A percentile compares a stretch with the other conserved stretches of the same genome.
Evolutionary conservation across 1,140 invertebrate species (phyloP).

Genomic region (Augochlora pura): DNA sequence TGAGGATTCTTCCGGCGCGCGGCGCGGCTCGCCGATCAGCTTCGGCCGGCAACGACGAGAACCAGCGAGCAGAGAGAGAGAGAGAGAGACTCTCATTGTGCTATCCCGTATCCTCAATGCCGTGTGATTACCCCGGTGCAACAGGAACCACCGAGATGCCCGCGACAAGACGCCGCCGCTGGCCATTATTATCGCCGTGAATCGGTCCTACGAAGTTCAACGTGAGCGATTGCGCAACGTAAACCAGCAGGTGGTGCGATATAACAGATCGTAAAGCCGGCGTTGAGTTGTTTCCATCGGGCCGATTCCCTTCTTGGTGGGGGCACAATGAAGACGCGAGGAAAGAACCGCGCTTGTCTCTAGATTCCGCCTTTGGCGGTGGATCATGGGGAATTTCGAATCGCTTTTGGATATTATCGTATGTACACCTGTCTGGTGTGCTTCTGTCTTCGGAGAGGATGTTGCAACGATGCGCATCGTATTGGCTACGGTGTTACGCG

Average conservation of each 20-base stretch:
- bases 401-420: too few species aligned
- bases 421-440: too few species aligned
- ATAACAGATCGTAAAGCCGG: constrained; percentile 16
- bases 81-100: constrained; percentile 15
- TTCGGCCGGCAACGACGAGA: too few species aligned
- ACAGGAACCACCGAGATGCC: not conserved
- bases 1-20: not conserved
- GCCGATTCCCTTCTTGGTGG: not conserved
- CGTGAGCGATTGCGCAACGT: constrained; percentile 36
- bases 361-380: not conserved
- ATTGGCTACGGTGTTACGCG: too few species aligned
- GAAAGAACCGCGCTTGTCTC: not conserved
- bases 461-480: too few species aligned
- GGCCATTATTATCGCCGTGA: constrained; percentile 31
- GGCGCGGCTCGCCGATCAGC: too few species aligned
- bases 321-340: not conserved
- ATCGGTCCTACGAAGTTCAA: constrained; percentile 22
- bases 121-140: constrained; percentile 29
- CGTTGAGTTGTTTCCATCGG: constrained; percentile 20
- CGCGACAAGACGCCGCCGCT: not conserved
- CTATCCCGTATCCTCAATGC: constrained; percentile 28
- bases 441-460: too few species aligned
- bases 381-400: not conserved
- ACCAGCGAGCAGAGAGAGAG: too few species aligned
- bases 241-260: constrained; percentile 33